These are phyloP conservation scores for Chelmon rostratus DNA, from an alignment of 2,797 vertebrate species.

Conservation along the genomic window DNA sequence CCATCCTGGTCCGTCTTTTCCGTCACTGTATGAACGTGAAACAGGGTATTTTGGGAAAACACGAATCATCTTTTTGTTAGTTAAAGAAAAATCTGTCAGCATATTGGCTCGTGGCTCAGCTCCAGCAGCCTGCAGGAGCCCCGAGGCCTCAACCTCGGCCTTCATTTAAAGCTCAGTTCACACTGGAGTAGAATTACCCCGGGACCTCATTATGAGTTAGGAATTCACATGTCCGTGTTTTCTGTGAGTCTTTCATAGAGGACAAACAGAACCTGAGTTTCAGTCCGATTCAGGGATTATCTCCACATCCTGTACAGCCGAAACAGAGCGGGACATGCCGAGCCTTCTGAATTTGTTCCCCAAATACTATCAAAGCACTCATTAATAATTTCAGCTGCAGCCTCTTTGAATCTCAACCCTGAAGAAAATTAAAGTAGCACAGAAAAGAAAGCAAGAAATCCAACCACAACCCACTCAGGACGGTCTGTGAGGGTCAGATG, in stretches of 20 bases:
- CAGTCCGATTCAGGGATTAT: not conserved
- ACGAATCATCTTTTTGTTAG: not conserved
- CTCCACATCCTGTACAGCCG: not conserved
- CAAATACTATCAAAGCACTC: not conserved
- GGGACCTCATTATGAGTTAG: conserved; percentile 31
- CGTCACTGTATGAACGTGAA: not conserved
- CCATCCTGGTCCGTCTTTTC: too few species aligned
- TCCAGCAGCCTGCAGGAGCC: conserved; percentile 6
- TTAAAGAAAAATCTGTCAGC: not conserved
- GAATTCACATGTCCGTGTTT: not conserved
- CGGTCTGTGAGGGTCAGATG: too few species aligned
- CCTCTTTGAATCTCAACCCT: not conserved
- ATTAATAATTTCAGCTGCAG: conserved; percentile 17
- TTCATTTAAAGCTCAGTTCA: conserved; percentile 30
- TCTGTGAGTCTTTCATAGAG: not conserved
- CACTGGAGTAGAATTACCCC: not conserved
- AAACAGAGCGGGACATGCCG: not conserved
- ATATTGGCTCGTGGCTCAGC: conserved; percentile 6
- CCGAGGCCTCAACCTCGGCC: not conserved
- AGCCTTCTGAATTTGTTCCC: not conserved
- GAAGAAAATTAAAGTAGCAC: not conserved
- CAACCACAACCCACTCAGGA: not conserved
- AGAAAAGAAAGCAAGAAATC: not conserved
- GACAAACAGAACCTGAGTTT: not conserved
- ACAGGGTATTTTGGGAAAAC: not conserved